Base-by-base conservation (phyloP, 1,140 invertebrate species). In the Calephelis virginiensis region DNA sequence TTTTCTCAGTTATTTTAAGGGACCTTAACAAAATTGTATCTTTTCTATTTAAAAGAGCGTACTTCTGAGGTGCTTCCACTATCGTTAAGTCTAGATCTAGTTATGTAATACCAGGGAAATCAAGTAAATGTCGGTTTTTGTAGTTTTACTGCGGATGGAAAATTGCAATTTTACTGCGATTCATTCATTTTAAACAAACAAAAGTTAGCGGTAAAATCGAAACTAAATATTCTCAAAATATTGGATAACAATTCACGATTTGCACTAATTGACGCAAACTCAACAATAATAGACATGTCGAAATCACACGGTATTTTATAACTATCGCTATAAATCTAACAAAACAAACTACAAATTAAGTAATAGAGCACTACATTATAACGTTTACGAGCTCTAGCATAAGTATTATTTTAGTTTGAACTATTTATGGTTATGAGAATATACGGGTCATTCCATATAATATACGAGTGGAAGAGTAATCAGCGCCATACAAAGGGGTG, bases 401-500 rank as follows among this genome's bases (percentile, higher is more conserved):
- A 56, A 56, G 50, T 37, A 7, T 37, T 56, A 37, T 10, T 56
- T 37, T 56, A 0, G 17, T 56, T 10, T 56, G 50, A 28, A 56
- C 50, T 28, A 56, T 56, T 56, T 17, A 56, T 37, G 17, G 10
- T 28, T 10, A 56, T 28, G 50, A 56, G 50, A 11, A 56, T 6
- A 14, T 11, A 28, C 10, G 50, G 50, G 50, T 56, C 50, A 56
- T 56, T 56, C 17, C 50, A 37, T 37, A 10, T 53, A 53, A 53
- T 28, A 28, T 53, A 53, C 50, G 50, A 37, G 17, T 10, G 50
- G 6, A 11, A 11, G 50, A 37, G 50, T 56, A 37, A 56, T 56
- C 50, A 56, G 17, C 10, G 17, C 28, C 11, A 53, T 53, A 53
- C 50, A 53, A 53, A 53, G 28, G 50, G 53, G 53, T 59, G 53